Evolutionary conservation across 2,888 invertebrate genomes (phyloP).

Genomic region (Sphaerophoria taeniata): DNA sequence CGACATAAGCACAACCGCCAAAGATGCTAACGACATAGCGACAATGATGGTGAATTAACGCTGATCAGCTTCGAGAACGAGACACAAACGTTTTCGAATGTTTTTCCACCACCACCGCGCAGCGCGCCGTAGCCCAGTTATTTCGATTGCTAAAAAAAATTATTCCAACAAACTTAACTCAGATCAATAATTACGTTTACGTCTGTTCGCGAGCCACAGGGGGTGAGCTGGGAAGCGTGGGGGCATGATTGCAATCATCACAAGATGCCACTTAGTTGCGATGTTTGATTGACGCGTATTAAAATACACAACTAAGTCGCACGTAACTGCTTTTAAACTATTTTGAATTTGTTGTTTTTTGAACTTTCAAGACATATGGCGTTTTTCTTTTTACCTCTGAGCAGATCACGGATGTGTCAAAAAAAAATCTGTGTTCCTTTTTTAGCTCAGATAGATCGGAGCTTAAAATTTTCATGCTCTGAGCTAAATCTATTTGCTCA

Average conservation of each 20-base stretch:
- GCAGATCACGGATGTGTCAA: too few relatives aligned
- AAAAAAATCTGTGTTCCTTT: too few relatives aligned
- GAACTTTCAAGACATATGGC: too few relatives aligned
- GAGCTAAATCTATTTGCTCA: too few relatives aligned
- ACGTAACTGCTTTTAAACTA: too few relatives aligned
- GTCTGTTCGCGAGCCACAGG: constrained; percentile 51
- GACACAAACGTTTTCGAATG: constrained; percentile 19
- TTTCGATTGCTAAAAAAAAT: too few relatives aligned
- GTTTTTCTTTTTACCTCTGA: too few relatives aligned
- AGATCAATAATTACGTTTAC: constrained; percentile 47
- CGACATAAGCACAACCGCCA: neutral
- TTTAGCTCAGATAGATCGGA: too few relatives aligned
- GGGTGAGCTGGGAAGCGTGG: constrained; percentile 52
- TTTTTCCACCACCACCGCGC: constrained; percentile 53
- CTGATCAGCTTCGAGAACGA: constrained; percentile 44
- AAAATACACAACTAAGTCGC: neutral
- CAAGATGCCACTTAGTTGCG: constrained; percentile 65
- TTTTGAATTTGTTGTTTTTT: too few relatives aligned
- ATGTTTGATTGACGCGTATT: constrained; percentile 62
- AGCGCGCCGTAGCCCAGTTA: neutral
- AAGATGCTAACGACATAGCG: constrained; percentile 27
- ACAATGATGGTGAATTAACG: constrained; percentile 60
- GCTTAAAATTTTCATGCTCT: too few relatives aligned
- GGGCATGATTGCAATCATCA: constrained; percentile 66
- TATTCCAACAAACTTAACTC: constrained; percentile 27